phyloP scores from a whole-genome alignment of 2,113 vertebrate species.

The Semicossyphus pulcher region DNA sequence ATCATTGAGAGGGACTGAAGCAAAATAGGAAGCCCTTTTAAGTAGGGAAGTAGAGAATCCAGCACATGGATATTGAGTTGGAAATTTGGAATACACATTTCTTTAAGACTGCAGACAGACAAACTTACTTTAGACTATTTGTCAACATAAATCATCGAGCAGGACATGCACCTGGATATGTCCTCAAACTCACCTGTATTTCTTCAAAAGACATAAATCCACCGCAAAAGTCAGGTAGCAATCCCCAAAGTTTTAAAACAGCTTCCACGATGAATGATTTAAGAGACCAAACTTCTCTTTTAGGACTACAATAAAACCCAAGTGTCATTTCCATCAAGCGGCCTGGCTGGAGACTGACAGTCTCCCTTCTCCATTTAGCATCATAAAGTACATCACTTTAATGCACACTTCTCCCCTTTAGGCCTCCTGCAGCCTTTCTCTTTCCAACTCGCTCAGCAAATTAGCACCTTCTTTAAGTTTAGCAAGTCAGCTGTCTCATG shows the following conservation, averaged over 20 bases:
- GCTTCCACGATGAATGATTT: conserved; percentile 60
- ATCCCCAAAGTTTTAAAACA: conserved; percentile 55
- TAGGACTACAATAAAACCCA: conserved; percentile 60
- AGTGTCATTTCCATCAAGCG: conserved; percentile 64
- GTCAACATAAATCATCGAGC: conserved; percentile 25
- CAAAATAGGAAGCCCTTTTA: too few species aligned
- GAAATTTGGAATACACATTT: neutral
- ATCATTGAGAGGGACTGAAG: conserved; percentile 1
- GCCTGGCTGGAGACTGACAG: conserved; percentile 56
- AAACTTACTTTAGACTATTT: conserved; percentile 11
- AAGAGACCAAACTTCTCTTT: conserved; percentile 62
- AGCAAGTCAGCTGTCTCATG: conserved; percentile 15
- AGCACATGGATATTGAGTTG: neutral
- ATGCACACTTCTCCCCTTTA: conserved; percentile 40
- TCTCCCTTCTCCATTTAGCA: conserved; percentile 56
- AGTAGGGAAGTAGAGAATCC: neutral
- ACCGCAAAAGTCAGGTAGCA: conserved; percentile 32
- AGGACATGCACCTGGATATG: conserved; percentile 3
- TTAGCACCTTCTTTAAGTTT: conserved; percentile 6
- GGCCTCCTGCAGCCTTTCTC: conserved; percentile 25
- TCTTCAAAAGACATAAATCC: conserved; percentile 50
- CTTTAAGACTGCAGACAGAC: conserved; percentile 1
- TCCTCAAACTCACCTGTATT: conserved; percentile 26
- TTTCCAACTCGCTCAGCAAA: conserved; percentile 12
- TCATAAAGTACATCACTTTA: conserved; percentile 59